phyloP scores from a whole-genome alignment of 2,888 invertebrate species.

The Malthinus flaveolus region DNA sequence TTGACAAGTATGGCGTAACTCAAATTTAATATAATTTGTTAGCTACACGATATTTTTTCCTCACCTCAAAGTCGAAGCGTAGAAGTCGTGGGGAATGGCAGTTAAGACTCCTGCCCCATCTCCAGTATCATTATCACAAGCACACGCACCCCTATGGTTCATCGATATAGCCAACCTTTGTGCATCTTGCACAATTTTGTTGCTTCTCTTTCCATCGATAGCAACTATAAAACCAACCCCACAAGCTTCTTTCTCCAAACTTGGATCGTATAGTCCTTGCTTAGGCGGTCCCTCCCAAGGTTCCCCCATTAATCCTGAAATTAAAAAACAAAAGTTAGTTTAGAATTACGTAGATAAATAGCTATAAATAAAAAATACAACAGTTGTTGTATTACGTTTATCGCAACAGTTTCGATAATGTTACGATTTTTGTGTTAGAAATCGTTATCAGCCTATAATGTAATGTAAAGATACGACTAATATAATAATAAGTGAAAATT shows the following conservation, averaged over 20 bases:
- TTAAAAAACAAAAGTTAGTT: not conserved
- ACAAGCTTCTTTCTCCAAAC: constrained; percentile 95
- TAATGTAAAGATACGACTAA: no score
- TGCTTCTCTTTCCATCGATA: constrained; percentile 91
- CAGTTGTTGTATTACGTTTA: no score
- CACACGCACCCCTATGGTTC: constrained; percentile 99
- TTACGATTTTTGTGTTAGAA: no score
- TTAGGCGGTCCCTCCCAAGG: constrained; percentile 80
- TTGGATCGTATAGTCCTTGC: constrained; percentile 95
- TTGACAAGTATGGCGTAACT: no score
- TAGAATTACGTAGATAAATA: not conserved
- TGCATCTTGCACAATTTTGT: constrained; percentile 97
- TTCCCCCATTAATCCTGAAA: constrained; percentile 48
- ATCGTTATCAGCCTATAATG: no score
- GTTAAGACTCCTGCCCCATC: constrained; percentile 98
- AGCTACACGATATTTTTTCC: constrained; percentile 11
- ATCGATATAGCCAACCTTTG: constrained; percentile 93
- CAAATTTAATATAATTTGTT: not conserved
- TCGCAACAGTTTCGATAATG: not conserved
- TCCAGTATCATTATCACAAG: constrained; percentile 98
- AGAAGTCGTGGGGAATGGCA: constrained; percentile 95
- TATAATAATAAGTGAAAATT: no score
- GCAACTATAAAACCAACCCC: constrained; percentile 99
- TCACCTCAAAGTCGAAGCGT: constrained; percentile 82
- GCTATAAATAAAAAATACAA: no score